These are phyloP conservation scores for Noctilio leporinus DNA, from an alignment of 2,113 vertebrate genomes.

Conservation along the genomic window DNA sequence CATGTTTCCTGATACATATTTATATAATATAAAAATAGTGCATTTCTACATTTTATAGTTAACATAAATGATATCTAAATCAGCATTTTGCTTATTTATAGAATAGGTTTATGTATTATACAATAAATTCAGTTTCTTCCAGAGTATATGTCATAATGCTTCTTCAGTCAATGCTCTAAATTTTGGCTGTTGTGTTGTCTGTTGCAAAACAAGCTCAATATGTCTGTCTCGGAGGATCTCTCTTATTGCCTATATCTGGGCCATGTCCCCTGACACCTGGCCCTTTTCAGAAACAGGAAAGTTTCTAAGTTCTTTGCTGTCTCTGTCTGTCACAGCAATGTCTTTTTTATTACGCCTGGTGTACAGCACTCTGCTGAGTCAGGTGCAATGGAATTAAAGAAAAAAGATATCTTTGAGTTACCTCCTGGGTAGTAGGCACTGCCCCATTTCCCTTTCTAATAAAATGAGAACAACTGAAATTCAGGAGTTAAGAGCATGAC, in stretches of 20 bases:
- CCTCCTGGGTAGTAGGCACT: not conserved
- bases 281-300: not conserved
- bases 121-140: not conserved
- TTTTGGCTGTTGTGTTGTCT: not conserved
- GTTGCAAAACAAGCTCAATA: not conserved
- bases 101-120: not conserved
- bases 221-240: not conserved
- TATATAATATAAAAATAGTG: not conserved
- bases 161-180: not conserved
- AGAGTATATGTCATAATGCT: not conserved
- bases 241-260: not conserved
- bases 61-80: not conserved
- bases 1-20: not conserved
- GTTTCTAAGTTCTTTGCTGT: not conserved
- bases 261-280: not conserved
- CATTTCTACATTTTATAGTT: not conserved
- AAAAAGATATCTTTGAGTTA: not conserved
- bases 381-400: not conserved
- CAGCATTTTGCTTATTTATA: not conserved
- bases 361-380: not conserved
- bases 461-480: not conserved
- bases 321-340: not conserved
- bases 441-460: not conserved
- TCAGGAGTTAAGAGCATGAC: not conserved
- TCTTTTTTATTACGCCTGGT: not conserved